phyloP scores from a whole-genome alignment of 2,888 invertebrate genomes.

The Lumbricus terrestris region DNA sequence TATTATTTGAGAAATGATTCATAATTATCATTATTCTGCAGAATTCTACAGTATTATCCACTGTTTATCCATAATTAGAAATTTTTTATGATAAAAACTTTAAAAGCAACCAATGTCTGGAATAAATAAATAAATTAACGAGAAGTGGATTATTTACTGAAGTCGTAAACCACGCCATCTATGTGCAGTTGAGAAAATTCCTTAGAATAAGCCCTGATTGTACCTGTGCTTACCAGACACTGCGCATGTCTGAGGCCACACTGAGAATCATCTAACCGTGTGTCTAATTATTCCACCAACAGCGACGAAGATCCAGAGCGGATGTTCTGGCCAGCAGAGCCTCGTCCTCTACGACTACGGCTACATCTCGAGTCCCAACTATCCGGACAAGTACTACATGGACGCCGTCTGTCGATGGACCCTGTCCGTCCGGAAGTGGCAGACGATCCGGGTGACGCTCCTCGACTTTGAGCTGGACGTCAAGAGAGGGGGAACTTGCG shows the following conservation, averaged over 20 bases:
- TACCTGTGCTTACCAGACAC: slow-evolving; percentile 34
- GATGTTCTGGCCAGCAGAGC: slow-evolving; percentile 7
- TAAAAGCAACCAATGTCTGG: too few relatives aligned
- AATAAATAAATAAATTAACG: too few relatives aligned
- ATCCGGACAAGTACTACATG: slow-evolving; percentile 38
- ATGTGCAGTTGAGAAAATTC: too few relatives aligned
- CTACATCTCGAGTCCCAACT: slow-evolving; percentile 39
- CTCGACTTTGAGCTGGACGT: slow-evolving; percentile 40
- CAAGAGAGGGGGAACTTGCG: slow-evolving; percentile 29
- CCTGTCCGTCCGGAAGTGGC: slow-evolving; percentile 33
- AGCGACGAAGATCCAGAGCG: neutral
- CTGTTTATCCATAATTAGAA: too few relatives aligned
- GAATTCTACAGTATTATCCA: too few relatives aligned
- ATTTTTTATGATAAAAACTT: too few relatives aligned
- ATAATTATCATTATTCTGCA: too few relatives aligned
- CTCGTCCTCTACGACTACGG: slow-evolving; percentile 31
- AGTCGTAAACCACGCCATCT: too few relatives aligned
- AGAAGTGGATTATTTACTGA: too few relatives aligned
- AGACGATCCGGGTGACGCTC: slow-evolving; percentile 32
- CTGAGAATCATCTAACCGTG: neutral
- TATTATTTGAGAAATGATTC: too few relatives aligned
- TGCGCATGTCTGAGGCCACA: slow-evolving; percentile 31
- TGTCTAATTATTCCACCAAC: neutral
- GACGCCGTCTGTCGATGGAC: slow-evolving; percentile 37
- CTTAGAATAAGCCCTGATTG: too few relatives aligned